Conservation (phyloP, 1,140 invertebrate species). For the Armadillidium nasatum region DNA sequence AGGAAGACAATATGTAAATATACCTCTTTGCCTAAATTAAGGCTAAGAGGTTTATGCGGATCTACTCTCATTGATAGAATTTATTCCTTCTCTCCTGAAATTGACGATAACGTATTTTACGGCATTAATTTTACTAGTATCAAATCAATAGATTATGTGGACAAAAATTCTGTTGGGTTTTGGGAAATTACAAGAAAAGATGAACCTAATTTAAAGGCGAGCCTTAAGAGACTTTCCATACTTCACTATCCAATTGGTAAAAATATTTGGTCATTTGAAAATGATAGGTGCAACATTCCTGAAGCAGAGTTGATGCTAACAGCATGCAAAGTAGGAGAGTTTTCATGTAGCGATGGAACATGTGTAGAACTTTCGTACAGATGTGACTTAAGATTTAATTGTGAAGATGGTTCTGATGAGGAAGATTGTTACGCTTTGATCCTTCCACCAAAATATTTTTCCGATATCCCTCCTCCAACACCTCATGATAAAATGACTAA, state of each 20-base stretch:
- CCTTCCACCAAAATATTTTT: conserved; percentile 4
- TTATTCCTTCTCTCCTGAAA: neutral
- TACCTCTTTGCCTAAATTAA: conserved; percentile 3
- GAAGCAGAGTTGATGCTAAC: conserved; percentile 23
- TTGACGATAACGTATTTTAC: neutral
- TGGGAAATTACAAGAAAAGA: conserved; percentile 21
- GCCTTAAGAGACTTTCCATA: conserved; percentile 18
- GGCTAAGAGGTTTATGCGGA: conserved; percentile 29
- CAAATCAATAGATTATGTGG: neutral
- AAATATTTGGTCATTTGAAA: conserved; percentile 21
- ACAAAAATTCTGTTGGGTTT: neutral
- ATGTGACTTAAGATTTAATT: conserved; percentile 64
- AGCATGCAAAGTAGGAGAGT: conserved; percentile 43
- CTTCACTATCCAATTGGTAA: conserved; percentile 25
- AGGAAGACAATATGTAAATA: conserved; percentile 21
- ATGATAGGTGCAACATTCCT: conserved; percentile 22
- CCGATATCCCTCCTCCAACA: neutral
- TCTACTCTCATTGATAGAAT: conserved; percentile 26
- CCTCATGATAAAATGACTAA: neutral
- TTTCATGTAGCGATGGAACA: conserved; percentile 50
- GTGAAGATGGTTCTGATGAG: conserved; percentile 68
- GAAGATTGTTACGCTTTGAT: conserved; percentile 52
- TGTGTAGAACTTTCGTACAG: conserved; percentile 51
- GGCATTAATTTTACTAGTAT: conserved; percentile 23
- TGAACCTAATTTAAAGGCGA: conserved; percentile 14